A percentile compares a stretch with the other conserved stretches of the same genome.
These are phyloP conservation scores for Melanophora roralis DNA, from an alignment of 2,888 invertebrate genomes.

Conservation along the genomic window DNA sequence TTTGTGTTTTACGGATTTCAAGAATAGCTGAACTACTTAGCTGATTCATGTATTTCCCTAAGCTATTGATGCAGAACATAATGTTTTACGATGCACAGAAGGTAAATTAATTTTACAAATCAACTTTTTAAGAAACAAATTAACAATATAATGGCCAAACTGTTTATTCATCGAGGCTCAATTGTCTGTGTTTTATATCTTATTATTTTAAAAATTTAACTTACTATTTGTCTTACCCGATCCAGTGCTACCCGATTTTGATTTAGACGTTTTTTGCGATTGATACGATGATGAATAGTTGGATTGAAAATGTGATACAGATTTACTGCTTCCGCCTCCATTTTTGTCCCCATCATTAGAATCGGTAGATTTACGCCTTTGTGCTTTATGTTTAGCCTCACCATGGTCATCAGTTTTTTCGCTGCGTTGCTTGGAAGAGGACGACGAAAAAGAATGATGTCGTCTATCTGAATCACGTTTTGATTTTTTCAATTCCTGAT, in stretches of 20 bases:
- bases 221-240: constrained; percentile 36
- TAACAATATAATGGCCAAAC: too few relatives aligned
- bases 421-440: constrained; percentile 63
- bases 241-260: constrained; percentile 12
- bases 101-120: too few relatives aligned
- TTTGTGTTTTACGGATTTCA: too few relatives aligned
- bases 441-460: constrained; percentile 64
- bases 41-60: too few relatives aligned
- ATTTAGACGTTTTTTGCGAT: constrained; percentile 26
- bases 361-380: constrained; percentile 86
- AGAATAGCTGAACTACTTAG: too few relatives aligned
- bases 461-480: constrained; percentile 58
- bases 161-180: too few relatives aligned
- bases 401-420: constrained; percentile 82
- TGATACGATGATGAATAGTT: not conserved
- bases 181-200: not conserved
- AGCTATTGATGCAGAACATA: too few relatives aligned
- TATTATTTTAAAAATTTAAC: not conserved
- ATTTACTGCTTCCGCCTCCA: constrained; percentile 46
- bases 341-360: constrained; percentile 84
- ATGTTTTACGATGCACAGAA: too few relatives aligned
- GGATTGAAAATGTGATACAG: constrained; percentile 32
- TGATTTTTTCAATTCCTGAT: constrained; percentile 61
- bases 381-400: constrained; percentile 81
- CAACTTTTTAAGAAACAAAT: too few relatives aligned